Percentiles rank a stretch among this genome's conserved stretches.
These are phyloP conservation scores for Oxyruncus cristatus DNA, from an alignment of 2,113 vertebrate genomes.

Conservation along the genomic window DNA sequence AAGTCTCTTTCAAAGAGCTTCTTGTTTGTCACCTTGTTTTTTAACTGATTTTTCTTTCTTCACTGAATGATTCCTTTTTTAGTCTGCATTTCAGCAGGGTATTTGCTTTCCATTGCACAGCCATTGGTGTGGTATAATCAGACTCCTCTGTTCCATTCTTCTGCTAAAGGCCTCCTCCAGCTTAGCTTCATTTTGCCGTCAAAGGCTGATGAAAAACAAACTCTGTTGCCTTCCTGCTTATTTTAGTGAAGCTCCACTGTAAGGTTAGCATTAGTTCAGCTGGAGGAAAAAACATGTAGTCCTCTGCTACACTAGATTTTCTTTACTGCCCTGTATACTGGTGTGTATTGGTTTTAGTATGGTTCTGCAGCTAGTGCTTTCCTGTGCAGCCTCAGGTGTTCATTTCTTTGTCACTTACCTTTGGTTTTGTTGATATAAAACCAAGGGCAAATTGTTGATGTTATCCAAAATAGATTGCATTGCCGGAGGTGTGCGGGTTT, in stretches of 20 bases:
- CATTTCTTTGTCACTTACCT: slow-evolving; percentile 7
- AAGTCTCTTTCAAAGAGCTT: neutral
- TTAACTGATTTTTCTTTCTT: neutral
- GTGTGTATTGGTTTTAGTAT: neutral
- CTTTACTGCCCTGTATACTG: neutral
- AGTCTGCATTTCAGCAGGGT: neutral
- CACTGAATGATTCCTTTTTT: neutral
- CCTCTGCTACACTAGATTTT: neutral
- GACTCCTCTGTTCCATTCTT: neutral
- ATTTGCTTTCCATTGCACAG: neutral
- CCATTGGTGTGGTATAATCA: neutral
- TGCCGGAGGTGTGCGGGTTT: neutral
- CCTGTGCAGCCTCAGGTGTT: neutral
- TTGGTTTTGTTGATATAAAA: slow-evolving; percentile 51
- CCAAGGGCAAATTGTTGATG: slow-evolving; percentile 37
- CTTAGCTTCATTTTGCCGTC: slow-evolving; percentile 12
- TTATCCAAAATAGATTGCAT: slow-evolving; percentile 23
- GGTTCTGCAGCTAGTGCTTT: neutral
- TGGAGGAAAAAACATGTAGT: neutral
- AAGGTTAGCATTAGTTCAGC: neutral
- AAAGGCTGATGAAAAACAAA: slow-evolving; percentile 2
- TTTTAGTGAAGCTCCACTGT: neutral
- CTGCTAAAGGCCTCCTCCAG: neutral
- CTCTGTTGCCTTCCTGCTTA: neutral
- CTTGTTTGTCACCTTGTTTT: neutral